Evolutionary conservation across 2,888 invertebrate genomes (phyloP).

Genomic region (Periphyllus acericola): DNA sequence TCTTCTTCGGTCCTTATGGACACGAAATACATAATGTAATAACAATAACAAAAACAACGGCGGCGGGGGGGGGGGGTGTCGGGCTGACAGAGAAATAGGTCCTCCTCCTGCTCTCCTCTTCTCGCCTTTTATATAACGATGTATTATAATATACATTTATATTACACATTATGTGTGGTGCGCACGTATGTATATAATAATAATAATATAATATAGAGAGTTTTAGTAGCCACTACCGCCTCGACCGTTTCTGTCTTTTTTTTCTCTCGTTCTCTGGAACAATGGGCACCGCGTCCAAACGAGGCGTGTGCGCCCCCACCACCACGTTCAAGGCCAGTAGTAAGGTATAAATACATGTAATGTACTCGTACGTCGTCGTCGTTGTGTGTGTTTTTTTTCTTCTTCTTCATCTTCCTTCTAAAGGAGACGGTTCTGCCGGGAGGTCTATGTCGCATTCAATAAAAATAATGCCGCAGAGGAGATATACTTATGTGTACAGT

Average conservation of each 20-base stretch:
- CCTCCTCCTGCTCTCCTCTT: neutral
- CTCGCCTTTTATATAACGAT: slow-evolving; percentile 9
- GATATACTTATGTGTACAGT: slow-evolving; percentile 1
- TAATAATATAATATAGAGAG: neutral
- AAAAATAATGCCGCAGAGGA: slow-evolving; percentile 29
- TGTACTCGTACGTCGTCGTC: neutral
- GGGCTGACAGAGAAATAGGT: neutral
- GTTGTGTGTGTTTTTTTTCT: slow-evolving; percentile 2
- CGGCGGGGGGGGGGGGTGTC: neutral
- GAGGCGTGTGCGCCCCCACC: slow-evolving; percentile 47
- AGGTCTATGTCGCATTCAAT: slow-evolving; percentile 47
- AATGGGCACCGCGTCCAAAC: slow-evolving; percentile 58
- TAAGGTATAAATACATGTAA: neutral
- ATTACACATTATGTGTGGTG: neutral
- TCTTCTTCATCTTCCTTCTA: slow-evolving; percentile 13
- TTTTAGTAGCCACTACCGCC: slow-evolving; percentile 13
- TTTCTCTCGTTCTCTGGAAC: slow-evolving; percentile 50
- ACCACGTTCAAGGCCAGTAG: slow-evolving; percentile 52
- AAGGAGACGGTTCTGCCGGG: slow-evolving; percentile 46
- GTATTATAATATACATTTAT: neutral
- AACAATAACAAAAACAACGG: neutral
- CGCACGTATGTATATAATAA: neutral
- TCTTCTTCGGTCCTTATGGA: neutral
- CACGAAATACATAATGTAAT: neutral
- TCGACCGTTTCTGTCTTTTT: slow-evolving; percentile 29